Evolutionary conservation across 2,888 invertebrate species (phyloP), one percentile per base, ranked within the genome.

Genomic region (Dynastes tityus): DNA sequence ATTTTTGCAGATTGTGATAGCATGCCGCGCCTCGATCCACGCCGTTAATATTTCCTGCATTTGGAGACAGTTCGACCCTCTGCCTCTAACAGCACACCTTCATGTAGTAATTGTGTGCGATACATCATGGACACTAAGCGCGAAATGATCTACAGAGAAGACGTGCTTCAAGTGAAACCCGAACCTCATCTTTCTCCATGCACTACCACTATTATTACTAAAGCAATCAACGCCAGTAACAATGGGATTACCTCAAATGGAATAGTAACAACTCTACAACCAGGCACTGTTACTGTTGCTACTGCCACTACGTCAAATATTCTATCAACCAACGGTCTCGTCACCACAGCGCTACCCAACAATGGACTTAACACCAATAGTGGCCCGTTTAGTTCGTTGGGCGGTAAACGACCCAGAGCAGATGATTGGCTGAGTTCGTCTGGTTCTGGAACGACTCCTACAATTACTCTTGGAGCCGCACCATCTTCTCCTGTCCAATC

Each of bases 351-450:
- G 29, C 49, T 81, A 64, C 79, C 85, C 76, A 84, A 83, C 79
- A 80, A 80, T 77, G 81, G 87, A 84, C 75, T 85, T 85, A 65
- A 77, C 75, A 74, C 75, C 51, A 79, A 77, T 51, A 74, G 73
- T 58, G 76, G 78, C 40, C 77, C 77, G 8, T 81, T 81, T 81
- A 89, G 85, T 86, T 61, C 75, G 16, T 29, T 78, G 53, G 78
- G 80, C 45, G 90, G 89, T 80, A 92, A 92, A 83, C 88, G 91
- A 78, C 89, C 91, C 74, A 89, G 92, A 63, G 88, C 89, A 61
- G 91, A 93, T 84, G 93, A 93, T 85, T 93, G 93, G 93, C 88
- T 93, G 81, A 90, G 92, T 77, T 91, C 92, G 29, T 91, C 91
- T 80, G 92, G 92, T 87, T 92, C 93, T 84, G 89, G 90, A 84